Evolutionary conservation across 1,140 invertebrate species (phyloP), one percentile per base, ranked within the genome.

Genomic region (Probaryconus sp.): DNA sequence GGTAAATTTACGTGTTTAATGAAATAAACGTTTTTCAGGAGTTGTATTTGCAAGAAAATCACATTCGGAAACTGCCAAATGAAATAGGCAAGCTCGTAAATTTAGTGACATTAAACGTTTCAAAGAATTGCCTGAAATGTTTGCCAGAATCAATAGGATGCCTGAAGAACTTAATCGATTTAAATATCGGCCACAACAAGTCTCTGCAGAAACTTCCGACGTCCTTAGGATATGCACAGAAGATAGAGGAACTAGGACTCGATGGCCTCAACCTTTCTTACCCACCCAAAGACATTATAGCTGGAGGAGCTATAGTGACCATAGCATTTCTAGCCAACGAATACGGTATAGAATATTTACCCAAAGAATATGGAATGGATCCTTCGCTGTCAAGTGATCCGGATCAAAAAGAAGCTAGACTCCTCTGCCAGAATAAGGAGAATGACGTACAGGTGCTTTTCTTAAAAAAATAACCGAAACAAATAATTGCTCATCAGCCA

Each of bases 21-120:
- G n/a, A n/a, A 24, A 24, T 7, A 24, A 24, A 24, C 7, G 21
- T 68, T 61, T 85, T 87, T 7, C 61, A 91, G 90, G 92, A 93
- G 81, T 83, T 94, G 48, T 89, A 93, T 85, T 64, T 93, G 40
- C 90, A 91, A 80, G 82, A 91, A 69, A 94, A 94, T 85, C 85
- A 86, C 42, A 76, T 94, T 37, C 89, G 89, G 80, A 85, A 88
- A 78, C 83, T 96, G 79, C 93, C 94, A 40, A 89, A 91, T 48
- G 89, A 90, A 67, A 90, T 95, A 73, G 89, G 90, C 50, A 81
- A 88, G 47, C 82, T 96, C 43, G 84, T 83, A 43, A 89, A 89
- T 43, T 86, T 96, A 53, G 85, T 88, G 81, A 85, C 92, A 45
- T 84, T 96, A 17, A 91, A 95, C 89, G 80, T 93, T 11, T 92